Conservation (phyloP, 2,888 invertebrate genomes). For the Acanthopleura granulata region DNA sequence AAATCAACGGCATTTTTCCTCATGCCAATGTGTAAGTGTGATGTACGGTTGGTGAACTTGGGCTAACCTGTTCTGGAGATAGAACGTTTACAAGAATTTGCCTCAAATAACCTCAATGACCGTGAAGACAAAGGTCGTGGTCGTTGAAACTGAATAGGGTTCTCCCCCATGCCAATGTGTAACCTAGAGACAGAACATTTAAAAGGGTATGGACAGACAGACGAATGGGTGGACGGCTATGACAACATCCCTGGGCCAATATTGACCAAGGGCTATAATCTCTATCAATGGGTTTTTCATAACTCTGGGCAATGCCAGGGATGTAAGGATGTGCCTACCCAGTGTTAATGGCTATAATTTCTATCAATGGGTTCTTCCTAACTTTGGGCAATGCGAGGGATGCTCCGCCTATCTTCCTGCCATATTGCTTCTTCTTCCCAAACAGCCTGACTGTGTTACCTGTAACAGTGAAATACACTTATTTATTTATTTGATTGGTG, state of each 20-base stretch:
- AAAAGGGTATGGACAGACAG: conserved; percentile 89
- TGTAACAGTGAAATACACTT: conserved; percentile 35
- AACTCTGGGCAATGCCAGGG: not conserved
- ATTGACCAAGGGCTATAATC: conserved; percentile 94
- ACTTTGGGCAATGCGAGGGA: conserved; percentile 92
- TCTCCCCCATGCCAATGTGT: no score
- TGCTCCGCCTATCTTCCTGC: conserved; percentile 85
- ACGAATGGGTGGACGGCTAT: no score
- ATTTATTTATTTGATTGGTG: no score
- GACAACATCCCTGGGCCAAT: conserved; percentile 75
- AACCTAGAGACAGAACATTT: no score
- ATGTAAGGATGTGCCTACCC: conserved; percentile 71
- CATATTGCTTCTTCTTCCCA: conserved; percentile 80
- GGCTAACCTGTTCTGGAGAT: no score
- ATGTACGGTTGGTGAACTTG: no score
- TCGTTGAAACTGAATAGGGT: no score
- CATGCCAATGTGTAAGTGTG: no score
- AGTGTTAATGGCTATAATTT: conserved; percentile 94
- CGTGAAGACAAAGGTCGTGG: no score
- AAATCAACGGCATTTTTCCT: no score
- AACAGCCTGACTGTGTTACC: conserved; percentile 66
- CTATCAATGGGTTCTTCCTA: conserved; percentile 92
- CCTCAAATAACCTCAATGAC: no score
- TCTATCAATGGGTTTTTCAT: conserved; percentile 90
- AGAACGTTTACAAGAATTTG: no score